These are phyloP conservation scores for Equus quagga DNA, from an alignment of 2,113 vertebrate genomes.

Conservation along the genomic window DNA sequence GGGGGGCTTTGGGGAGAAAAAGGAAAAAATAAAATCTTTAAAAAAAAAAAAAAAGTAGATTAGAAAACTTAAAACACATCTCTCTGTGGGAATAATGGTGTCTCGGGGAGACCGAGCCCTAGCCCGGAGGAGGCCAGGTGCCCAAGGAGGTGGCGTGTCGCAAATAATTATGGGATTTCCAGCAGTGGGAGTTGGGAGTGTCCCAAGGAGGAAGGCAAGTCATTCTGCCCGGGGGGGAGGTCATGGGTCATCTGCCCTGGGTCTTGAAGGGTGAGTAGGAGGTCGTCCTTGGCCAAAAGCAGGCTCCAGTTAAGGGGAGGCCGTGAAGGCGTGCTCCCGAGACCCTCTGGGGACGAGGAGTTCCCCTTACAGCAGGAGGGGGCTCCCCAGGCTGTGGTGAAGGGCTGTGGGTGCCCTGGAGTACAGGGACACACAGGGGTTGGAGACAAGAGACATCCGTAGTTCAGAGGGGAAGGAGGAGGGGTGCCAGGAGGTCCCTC, in stretches of 20 bases:
- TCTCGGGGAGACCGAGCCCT: neutral
- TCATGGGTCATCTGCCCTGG: neutral
- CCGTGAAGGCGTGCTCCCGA: neutral
- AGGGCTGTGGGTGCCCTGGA: neutral
- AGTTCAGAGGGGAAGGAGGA: neutral
- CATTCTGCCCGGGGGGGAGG: neutral
- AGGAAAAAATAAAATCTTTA: too few relatives aligned
- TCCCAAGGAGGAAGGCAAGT: neutral
- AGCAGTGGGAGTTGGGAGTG: neutral
- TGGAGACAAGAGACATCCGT: neutral
- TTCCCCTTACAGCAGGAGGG: neutral
- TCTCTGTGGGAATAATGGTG: neutral
- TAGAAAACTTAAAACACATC: neutral
- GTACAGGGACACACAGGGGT: neutral
- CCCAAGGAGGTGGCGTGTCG: rapidly evolving
- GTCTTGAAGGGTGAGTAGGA: neutral
- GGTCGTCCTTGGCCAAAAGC: neutral
- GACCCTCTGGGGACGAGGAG: neutral
- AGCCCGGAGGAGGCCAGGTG: neutral
- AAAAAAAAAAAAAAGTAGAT: neutral
- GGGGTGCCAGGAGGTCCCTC: neutral
- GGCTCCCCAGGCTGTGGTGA: neutral
- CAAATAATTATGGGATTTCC: neutral
- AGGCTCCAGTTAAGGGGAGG: neutral
- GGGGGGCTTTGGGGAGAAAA: too few relatives aligned